phyloP scores from a whole-genome alignment of 2,888 invertebrate species.

The Spodoptera exigua region DNA sequence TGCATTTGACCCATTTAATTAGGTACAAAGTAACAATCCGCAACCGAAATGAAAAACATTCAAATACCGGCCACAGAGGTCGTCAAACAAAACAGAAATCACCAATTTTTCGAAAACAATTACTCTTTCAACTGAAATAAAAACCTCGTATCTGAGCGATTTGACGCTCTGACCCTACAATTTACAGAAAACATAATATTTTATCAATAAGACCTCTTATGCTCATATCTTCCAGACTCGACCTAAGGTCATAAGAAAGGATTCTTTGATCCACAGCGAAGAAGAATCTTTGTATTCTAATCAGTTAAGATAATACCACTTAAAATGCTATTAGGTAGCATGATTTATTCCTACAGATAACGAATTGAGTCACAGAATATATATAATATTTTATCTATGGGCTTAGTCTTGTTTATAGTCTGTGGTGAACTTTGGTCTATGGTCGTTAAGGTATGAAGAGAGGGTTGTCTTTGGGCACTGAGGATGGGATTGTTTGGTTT shows the following conservation, averaged over 20 bases:
- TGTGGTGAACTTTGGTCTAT: constrained; percentile 50
- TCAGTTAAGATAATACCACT: constrained; percentile 81
- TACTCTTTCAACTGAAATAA: constrained; percentile 27
- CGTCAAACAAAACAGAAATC: neutral
- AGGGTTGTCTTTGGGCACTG: constrained; percentile 30
- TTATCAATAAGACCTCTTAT: constrained; percentile 68
- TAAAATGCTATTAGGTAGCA: constrained; percentile 80
- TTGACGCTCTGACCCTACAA: constrained; percentile 45
- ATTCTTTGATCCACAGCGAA: constrained; percentile 69
- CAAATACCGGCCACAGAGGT: too few species aligned
- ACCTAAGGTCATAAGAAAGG: constrained; percentile 74
- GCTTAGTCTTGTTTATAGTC: constrained; percentile 49
- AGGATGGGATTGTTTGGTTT: constrained; percentile 18
- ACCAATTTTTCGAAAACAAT: constrained; percentile 15
- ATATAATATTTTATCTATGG: constrained; percentile 48
- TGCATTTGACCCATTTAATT: too few species aligned
- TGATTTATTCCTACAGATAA: constrained; percentile 78
- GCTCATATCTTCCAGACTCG: constrained; percentile 65
- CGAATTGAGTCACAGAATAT: constrained; percentile 34
- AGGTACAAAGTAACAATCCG: too few species aligned
- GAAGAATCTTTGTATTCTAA: constrained; percentile 76
- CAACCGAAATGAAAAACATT: too few species aligned
- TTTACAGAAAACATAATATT: constrained; percentile 48
- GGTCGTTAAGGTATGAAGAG: constrained; percentile 43
- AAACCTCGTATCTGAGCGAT: constrained; percentile 47